These are phyloP conservation scores for Hydriomena furcata DNA, from an alignment of 2,888 invertebrate species.

Conservation along the genomic window DNA sequence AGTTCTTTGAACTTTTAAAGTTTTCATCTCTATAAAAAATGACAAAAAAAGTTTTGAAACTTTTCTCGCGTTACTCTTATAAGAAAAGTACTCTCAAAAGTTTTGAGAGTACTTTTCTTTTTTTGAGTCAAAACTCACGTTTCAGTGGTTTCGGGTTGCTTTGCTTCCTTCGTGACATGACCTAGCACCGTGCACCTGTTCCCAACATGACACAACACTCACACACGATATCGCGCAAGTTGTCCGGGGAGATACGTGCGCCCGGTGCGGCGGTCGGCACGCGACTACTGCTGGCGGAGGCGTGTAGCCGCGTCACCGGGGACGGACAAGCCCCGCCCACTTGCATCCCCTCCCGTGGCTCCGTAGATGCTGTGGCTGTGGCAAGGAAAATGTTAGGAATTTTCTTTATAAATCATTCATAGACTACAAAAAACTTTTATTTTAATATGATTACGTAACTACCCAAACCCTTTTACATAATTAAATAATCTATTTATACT, in stretches of 20 bases:
- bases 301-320: slow-evolving; percentile 42
- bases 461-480: no score
- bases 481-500: no score
- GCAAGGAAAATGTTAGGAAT: slow-evolving; percentile 12
- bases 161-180: slow-evolving; percentile 97
- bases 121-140: slow-evolving; percentile 95
- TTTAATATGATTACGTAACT: no score
- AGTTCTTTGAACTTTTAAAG: no score
- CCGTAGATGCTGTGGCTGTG: slow-evolving; percentile 42
- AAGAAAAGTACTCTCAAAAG: no score
- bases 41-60: slow-evolving; percentile 1
- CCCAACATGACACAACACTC: slow-evolving; percentile 72
- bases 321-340: slow-evolving; percentile 57
- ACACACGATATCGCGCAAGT: slow-evolving; percentile 27
- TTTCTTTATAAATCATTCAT: slow-evolving; percentile 6
- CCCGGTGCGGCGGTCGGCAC: slow-evolving; percentile 48
- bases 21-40: not conserved
- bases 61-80: slow-evolving; percentile 6
- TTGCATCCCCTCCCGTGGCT: slow-evolving; percentile 45
- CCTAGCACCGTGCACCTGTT: slow-evolving; percentile 62
- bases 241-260: slow-evolving; percentile 42
- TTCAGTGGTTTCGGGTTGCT: slow-evolving; percentile 97
- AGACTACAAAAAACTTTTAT: no score
- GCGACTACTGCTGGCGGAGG: slow-evolving; percentile 55
- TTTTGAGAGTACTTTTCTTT: no score